Percentiles rank a stretch among this genome's conserved stretches.
Evolutionary conservation across 30 jellyfish, hydroid and myxozoan species (phyloP).

Genomic region (Aurelia sp.): DNA sequence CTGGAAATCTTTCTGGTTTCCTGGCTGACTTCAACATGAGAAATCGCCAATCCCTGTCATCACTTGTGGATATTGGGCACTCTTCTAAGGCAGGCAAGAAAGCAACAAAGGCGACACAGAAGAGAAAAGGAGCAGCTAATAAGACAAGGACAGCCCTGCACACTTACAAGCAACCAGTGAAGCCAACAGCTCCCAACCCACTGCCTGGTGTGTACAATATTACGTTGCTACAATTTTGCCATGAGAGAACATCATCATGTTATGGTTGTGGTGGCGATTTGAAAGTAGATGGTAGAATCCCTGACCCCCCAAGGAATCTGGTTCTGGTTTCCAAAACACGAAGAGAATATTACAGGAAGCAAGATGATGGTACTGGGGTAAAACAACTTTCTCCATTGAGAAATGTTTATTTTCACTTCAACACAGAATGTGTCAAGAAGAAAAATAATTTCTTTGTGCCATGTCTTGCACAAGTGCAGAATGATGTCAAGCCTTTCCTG

Average conservation of each 20-base stretch:
- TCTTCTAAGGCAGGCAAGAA: background rate
- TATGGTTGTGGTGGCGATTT: conserved; percentile 14
- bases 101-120: background rate
- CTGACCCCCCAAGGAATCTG: conserved; percentile 6
- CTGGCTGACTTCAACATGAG: background rate
- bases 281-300: background rate
- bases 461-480: conserved; percentile 14
- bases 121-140: background rate
- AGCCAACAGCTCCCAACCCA: background rate
- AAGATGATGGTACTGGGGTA: too few relatives aligned
- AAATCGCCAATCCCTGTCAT: background rate
- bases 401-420: too few relatives aligned
- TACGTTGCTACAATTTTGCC: conserved; percentile 14
- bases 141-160: background rate
- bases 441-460: conserved; percentile 15
- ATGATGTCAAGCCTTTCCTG: background rate
- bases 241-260: background rate
- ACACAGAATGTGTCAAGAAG: background rate
- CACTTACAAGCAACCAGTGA: background rate
- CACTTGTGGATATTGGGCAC: background rate
- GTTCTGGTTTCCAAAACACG: conserved; percentile 19
- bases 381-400: too few relatives aligned
- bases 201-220: conserved; percentile 20
- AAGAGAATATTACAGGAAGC: background rate
- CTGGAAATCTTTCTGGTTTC: background rate